Evolutionary conservation across 2,797 vertebrate genomes (phyloP).

Genomic region (Phoeniculus purpureus): DNA sequence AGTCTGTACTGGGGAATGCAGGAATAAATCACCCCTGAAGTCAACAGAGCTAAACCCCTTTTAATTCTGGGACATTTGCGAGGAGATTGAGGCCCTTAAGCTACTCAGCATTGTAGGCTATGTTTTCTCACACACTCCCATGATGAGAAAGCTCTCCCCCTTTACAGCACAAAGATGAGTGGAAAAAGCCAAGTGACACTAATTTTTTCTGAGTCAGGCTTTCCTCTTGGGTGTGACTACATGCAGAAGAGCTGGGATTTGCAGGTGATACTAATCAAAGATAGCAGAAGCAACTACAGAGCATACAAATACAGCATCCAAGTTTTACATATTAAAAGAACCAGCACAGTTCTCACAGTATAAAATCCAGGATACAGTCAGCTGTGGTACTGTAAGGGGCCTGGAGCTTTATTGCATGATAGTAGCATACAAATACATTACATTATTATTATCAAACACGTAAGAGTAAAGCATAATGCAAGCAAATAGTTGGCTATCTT

Average conservation of each 20-base stretch:
- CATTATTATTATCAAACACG: not conserved
- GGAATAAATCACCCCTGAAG: conserved; percentile 7
- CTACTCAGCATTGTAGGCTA: conserved; percentile 30
- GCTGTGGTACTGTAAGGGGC: not conserved
- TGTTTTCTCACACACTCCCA: conserved; percentile 43
- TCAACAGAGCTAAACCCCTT: conserved; percentile 38
- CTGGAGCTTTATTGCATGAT: not conserved
- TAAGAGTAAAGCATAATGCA: not conserved
- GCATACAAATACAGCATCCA: conserved; percentile 61
- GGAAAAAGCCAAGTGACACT: conserved; percentile 60
- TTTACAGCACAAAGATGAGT: conserved; percentile 56
- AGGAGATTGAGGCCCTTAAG: conserved; percentile 50
- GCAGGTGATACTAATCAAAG: conserved; percentile 64
- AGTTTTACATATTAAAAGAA: conserved; percentile 43
- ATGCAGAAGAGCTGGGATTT: conserved; percentile 60
- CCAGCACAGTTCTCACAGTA: not conserved
- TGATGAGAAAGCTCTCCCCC: conserved; percentile 62
- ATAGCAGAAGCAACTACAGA: conserved; percentile 61
- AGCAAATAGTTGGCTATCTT: not conserved
- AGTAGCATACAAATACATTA: not conserved
- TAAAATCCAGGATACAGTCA: not conserved
- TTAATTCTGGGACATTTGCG: conserved; percentile 18
- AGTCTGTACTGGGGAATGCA: not conserved
- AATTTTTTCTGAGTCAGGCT: conserved; percentile 63
- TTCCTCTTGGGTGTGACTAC: conserved; percentile 67